phyloP scores from a whole-genome alignment of 2,888 invertebrate species.

The Nymphalis c-album region DNA sequence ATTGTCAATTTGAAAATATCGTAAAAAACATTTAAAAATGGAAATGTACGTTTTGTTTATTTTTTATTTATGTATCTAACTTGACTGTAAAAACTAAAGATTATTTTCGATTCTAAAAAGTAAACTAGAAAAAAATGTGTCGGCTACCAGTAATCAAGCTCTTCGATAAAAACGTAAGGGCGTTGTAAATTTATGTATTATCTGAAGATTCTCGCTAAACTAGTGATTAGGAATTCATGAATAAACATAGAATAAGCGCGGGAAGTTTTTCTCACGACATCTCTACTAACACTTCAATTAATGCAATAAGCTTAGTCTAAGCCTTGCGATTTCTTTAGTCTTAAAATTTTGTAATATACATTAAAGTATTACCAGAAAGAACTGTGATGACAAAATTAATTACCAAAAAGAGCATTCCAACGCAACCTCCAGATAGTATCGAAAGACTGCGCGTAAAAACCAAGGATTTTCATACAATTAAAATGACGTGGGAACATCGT shows the following conservation, averaged over 20 bases:
- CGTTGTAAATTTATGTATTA: conserved; percentile 6
- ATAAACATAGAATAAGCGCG: conserved; percentile 14
- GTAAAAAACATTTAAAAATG: too few species aligned
- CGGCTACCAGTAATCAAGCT: not conserved
- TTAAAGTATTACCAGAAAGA: conserved; percentile 18
- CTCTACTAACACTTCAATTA: conserved; percentile 13
- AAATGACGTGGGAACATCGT: conserved; percentile 61
- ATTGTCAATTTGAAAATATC: too few species aligned
- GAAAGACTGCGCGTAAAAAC: conserved; percentile 59
- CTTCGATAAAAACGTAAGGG: conserved; percentile 2
- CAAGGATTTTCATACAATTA: conserved; percentile 73
- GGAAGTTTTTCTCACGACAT: conserved; percentile 22
- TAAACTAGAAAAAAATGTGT: not conserved
- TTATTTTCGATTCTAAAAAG: not conserved
- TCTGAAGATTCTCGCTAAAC: conserved; percentile 8
- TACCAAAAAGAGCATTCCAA: conserved; percentile 42
- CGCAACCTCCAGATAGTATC: conserved; percentile 72
- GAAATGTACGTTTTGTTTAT: too few species aligned
- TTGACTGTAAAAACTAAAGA: too few species aligned
- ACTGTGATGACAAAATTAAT: conserved; percentile 37
- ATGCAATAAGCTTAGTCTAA: conserved; percentile 1
- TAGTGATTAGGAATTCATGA: conserved; percentile 13
- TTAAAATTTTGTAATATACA: conserved; percentile 9
- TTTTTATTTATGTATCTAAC: too few species aligned
- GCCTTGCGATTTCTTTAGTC: not conserved